Evolutionary conservation across 2,888 invertebrate genomes (phyloP).

Genomic region (Poecilus cupreus): DNA sequence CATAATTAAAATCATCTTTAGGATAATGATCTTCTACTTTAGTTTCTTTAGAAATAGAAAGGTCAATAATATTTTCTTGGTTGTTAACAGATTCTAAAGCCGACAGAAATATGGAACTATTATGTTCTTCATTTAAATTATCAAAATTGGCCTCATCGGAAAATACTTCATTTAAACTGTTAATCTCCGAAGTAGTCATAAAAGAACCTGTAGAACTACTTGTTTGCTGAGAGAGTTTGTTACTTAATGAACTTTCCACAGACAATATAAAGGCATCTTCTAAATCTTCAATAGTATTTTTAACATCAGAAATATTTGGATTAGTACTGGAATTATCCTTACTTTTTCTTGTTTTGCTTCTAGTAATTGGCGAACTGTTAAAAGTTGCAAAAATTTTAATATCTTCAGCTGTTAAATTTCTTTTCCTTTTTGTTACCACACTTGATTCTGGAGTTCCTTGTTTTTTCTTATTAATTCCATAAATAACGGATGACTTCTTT

Average conservation of each 20-base stretch:
- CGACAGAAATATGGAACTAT: background rate
- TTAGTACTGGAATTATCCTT: background rate
- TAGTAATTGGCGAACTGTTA: background rate
- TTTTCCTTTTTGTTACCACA: background rate
- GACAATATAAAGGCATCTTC: conserved; percentile 18
- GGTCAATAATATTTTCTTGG: no score
- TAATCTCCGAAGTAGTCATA: background rate
- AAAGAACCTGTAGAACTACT: background rate
- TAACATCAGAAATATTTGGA: background rate
- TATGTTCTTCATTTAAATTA: background rate
- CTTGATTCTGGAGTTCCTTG: background rate
- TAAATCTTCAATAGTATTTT: background rate
- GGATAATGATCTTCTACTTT: no score
- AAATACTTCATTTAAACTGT: background rate
- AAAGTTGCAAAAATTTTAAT: background rate
- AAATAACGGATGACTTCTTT: conserved; percentile 15
- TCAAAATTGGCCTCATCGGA: background rate
- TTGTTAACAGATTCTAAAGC: no score
- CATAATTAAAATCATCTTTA: no score
- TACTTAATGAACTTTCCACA: background rate
- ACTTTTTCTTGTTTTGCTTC: background rate
- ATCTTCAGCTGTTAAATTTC: background rate
- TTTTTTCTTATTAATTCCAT: conserved; percentile 40
- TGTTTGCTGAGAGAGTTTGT: background rate
- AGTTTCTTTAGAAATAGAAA: no score